Evolutionary conservation across 1,140 invertebrate species (phyloP), one percentile per base, ranked within the genome.

Genomic region (Centruroides sculpturatus): DNA sequence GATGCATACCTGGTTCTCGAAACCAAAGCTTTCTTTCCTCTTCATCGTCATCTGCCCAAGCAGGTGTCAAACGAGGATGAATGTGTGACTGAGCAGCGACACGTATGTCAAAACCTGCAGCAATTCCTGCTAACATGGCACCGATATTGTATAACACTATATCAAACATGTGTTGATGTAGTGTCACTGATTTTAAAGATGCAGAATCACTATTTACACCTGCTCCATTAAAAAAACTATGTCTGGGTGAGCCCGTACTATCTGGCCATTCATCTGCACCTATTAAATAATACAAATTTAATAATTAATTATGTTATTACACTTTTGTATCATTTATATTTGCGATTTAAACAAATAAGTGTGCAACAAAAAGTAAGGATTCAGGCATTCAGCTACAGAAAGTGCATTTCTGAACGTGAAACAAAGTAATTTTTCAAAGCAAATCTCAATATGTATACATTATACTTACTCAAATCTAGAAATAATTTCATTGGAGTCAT

Each of bases 81-180:
- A 41, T 5, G 41, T 41, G 41, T 5, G 41, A 41, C 41, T 57
- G 88, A 78, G 91, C 88, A 62, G 91, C 87, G 69, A 91, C 80
- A 68, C 89, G 80, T 35, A 97, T 84, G 76, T 95, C 92, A 70
- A 89, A 93, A 1, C 92, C 92, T 36, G 87, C 85, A 1, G 85
- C 89, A 11, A 96, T 85, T 34, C 87, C 83, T 1, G 90, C 91
- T 64, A 95, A 74, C 75, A 94, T 81, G 9, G 89, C 85, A 36
- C 87, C 88, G 75, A 94, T 89, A 71, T 93, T 92, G 75, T 89
- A 93, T 57, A 96, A 76, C 11, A 87, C 82, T 69, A 86, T 73
- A 71, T 93, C 88, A 60, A 91, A 82, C 66, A 87, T 82, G 57
- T 69, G 69, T 56, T 56, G 11, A 48, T 23, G 3, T 41, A 56